Base-by-base conservation (phyloP, 2,797 vertebrate genomes). In the Peromyscus nudipes region DNA sequence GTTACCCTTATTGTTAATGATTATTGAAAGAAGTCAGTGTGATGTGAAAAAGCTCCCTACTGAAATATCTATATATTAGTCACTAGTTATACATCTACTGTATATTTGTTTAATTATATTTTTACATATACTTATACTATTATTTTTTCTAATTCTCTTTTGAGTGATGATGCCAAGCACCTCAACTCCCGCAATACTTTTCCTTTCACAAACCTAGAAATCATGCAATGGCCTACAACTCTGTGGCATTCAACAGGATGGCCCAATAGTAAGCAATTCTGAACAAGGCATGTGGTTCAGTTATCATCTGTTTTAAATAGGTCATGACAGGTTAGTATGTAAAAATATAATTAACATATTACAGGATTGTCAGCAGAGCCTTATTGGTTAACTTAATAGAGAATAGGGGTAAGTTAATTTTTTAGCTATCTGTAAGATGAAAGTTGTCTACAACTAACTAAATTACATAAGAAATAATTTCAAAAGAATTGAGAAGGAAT, bases 41-140 rank as follows among this genome's bases (percentile, higher is more conserved):
- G 40, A 87, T 82, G 29, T 77, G n/a, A 52, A 96, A 34, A 85
- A 65, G 0, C 23, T 73, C 1, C 57, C 46, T 91, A 21, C 10
- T 82, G 43, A 69, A 40, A 37, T 25, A 19, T 16, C 64, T 87
- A 55, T 40, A 80, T 31, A 67, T 73, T n/a, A 83, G 16, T 62
- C 52, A 77, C 29, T 60, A 69, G 10, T 46, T 16, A 17, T 17
- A n/a, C 0, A 1, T 49, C 17, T 29, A 46, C 6, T 43, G 2
- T 69, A 14, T 79, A n/a, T 85, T 92, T 79, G 25, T n/a, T 86
- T 89, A 62, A 57, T 96, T 73, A 93, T 62, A 29, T 92, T 75
- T 94, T 95, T 60, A 80, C 1, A 31, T n/a, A 64, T 77, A n/a
- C 13, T 29, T 62, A 17, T 52, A 67, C 23, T 73, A 25, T 29